phyloP scores from a whole-genome alignment of 2,888 invertebrate species.

The Drosophila infuscata region DNA sequence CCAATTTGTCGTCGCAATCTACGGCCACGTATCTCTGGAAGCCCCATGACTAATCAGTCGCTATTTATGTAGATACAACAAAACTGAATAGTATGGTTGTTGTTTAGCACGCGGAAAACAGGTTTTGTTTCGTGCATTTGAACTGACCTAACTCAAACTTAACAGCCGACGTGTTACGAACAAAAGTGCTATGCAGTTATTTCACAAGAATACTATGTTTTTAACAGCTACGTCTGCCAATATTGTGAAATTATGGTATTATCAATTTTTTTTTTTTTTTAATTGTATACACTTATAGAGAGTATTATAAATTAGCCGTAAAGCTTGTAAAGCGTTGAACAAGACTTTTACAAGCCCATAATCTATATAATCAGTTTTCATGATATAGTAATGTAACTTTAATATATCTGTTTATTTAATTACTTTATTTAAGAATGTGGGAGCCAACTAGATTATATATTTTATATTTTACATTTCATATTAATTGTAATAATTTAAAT shows the following conservation, averaged over 20 bases:
- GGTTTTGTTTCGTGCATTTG: conserved; percentile 28
- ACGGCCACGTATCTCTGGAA: conserved; percentile 53
- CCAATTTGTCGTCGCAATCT: conserved; percentile 6
- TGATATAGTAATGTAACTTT: not conserved
- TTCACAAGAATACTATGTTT: conserved; percentile 3
- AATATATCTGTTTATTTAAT: not conserved
- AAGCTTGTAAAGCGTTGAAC: not conserved
- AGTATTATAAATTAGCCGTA: not conserved
- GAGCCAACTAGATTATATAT: no score
- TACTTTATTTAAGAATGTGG: not conserved
- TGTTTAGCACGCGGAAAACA: conserved; percentile 2
- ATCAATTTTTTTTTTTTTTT: not conserved
- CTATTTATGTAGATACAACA: not conserved
- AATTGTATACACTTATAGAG: not conserved
- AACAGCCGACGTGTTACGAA: conserved; percentile 6
- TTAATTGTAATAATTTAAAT: no score
- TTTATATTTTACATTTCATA: not conserved
- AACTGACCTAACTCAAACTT: conserved; percentile 54
- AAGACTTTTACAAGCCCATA: not conserved
- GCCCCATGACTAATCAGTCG: conserved; percentile 54
- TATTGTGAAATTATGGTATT: not conserved
- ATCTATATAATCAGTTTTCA: not conserved
- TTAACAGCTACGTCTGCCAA: no score
- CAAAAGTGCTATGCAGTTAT: conserved; percentile 2
- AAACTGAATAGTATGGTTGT: not conserved